Base-by-base conservation (phyloP, 2,888 invertebrate genomes). In the Noctua fimbriata region DNA sequence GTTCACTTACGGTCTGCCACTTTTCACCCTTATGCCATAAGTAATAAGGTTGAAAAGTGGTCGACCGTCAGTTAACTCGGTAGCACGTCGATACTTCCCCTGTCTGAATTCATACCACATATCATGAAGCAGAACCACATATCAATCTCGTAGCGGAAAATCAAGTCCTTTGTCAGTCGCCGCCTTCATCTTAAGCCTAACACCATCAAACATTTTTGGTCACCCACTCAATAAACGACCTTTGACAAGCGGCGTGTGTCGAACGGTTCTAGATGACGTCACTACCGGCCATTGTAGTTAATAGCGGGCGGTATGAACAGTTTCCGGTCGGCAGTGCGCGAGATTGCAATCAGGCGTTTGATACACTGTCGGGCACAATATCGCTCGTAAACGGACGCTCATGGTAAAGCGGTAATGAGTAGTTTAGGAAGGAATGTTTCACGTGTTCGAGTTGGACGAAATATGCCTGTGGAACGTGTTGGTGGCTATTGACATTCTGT, bases 301-400 rank as follows among this genome's bases (percentile, higher is more conserved):
- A 82, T 84, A 84, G 78, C 74, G 79, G 77, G 41, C 75, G 79
- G 76, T 83, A 83, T 76, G 89, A 88, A 79, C 82, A 89, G 82
- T 87, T 88, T 88, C 89, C 81, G 81, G 84, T 81, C 58, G 67
- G 84, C 55, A 79, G 86, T 83, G 89, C 88, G 81, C 83, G 88
- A 89, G 89, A 88, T 87, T 89, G 89, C 88, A 87, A 88, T 88
- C 89, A 85, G 52, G 52, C 80, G 74, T 83, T 82, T 85, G 88
- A 89, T 89, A 84, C 87, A 88, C 87, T 88, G 89, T 81, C 84
- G 69, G 75, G 76, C 69, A 87, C 73, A 87, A 88, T 89, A 87
- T 83, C 67, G 79, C 60, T 75, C 69, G 85, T 87, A 83, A 85
- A 85, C 69, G 84, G 77, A 84, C 74, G 77, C 81, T 75, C 85